These are phyloP conservation scores for Ammospiza maritima DNA, from an alignment of 2,797 vertebrate genomes.

Conservation along the genomic window DNA sequence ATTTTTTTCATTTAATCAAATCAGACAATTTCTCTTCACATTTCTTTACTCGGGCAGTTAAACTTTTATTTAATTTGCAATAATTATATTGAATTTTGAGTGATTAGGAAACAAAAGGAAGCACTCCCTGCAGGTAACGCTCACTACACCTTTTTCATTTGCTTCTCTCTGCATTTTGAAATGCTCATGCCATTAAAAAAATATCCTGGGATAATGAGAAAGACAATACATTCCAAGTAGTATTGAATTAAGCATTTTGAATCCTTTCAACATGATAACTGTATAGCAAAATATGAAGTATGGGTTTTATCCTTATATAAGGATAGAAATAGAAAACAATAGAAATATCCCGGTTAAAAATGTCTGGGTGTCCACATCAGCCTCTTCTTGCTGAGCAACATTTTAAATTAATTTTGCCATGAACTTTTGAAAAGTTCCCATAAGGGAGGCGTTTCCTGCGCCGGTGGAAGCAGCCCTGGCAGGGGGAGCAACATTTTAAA, in stretches of 20 bases:
- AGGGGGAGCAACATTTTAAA: neutral
- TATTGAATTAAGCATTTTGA: neutral
- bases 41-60: rapidly evolving
- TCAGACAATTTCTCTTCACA: neutral
- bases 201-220: neutral
- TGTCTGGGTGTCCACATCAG: neutral
- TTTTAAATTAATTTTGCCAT: neutral
- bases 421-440: neutral
- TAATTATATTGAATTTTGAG: neutral
- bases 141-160: neutral
- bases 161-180: neutral
- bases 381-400: neutral
- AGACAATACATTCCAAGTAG: neutral
- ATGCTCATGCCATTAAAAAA: neutral
- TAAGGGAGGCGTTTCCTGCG: rapidly evolving
- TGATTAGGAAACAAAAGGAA: neutral
- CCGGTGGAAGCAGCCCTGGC: neutral
- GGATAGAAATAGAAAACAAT: no score
- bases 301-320: neutral
- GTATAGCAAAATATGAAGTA: neutral
- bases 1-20: neutral
- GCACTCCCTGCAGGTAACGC: neutral
- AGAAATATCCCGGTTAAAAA: neutral
- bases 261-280: neutral
- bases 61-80: neutral